Evolutionary conservation across 2,113 vertebrate genomes (phyloP), one percentile per base, ranked within the genome.

Genomic region (Entomyzon cyanotis): DNA sequence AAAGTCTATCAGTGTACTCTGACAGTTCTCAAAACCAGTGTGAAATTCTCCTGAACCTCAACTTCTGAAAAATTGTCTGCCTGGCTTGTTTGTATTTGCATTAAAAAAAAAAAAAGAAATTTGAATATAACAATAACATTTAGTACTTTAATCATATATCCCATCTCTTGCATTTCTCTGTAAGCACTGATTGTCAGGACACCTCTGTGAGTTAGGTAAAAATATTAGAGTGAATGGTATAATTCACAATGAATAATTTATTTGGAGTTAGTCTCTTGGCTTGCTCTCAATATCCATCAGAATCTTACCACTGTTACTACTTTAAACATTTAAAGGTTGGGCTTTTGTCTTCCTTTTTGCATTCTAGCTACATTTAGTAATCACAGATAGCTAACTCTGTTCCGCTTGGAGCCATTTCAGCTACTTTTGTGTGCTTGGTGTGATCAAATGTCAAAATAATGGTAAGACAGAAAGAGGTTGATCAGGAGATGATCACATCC

Each of bases 161-260:
- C 17, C 12, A 67, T 74, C 12, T 87, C 46, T 89, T 88, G 35
- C 56, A 67, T 84, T 62, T 44, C 33, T 83, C 87, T 75, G 31
- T 46, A 55, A 0, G 0, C 56, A 74, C 64, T 88, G 94, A 91
- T 93, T 86, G 47, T 59, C 50, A 55, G 15, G n/a, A 87, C 68
- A 70, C 31, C 23, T 71, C 53, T 63, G 58, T 63, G 55, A 79
- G 73, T 33, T 68, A 53, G 70, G 46, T 84, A 95, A 70, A 49
- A 82, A 11, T 24, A 31, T 74, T 56, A 49, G 42, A 89, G 44
- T 58, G 68, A 90, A 59, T 18, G 49, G 69, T 81, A 82, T 84
- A 90, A 94, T 92, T 96, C 55, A 67, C 55, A 80, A 73, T 33
- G 53, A 95, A 83, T 94, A 67, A 92, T 89, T 75, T 77, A 50